Evolutionary conservation across 2,113 vertebrate species (phyloP).

Genomic region (Nannospalax galili): DNA sequence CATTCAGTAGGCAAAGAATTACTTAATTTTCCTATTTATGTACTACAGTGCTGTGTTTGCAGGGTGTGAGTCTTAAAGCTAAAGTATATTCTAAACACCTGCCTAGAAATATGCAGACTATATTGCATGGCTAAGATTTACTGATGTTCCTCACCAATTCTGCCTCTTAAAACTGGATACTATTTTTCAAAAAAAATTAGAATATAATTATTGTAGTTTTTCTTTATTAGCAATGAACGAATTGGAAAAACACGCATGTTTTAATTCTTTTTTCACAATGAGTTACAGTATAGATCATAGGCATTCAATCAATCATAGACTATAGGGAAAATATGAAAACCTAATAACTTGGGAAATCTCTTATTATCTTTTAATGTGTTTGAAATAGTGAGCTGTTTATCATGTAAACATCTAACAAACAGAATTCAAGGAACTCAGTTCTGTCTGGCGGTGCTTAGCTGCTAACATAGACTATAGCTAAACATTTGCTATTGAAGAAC

Average conservation of each 20-base stretch:
- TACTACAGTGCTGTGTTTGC: not conserved
- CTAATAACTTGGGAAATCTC: not conserved
- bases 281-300: not conserved
- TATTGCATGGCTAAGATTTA: not conserved
- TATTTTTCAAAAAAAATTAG: constrained; percentile 10
- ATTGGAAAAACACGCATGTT: not conserved
- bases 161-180: not conserved
- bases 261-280: constrained; percentile 28
- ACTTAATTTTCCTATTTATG: not conserved
- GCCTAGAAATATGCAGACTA: not conserved
- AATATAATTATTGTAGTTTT: not conserved
- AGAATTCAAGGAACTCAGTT: constrained; percentile 14
- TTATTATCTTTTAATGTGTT: not conserved
- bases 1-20: not conserved
- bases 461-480: not conserved
- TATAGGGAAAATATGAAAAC: not conserved
- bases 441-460: not conserved
- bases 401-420: constrained; percentile 42
- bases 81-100: not conserved
- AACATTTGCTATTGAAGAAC: not conserved
- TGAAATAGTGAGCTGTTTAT: not conserved
- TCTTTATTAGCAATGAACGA: constrained; percentile 28
- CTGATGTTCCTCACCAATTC: not conserved
- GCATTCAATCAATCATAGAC: not conserved
- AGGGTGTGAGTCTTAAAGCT: not conserved